Evolutionary conservation across 2,797 vertebrate species (phyloP), one percentile per base, ranked within the genome.

Genomic region (Enteromius anoplus): DNA sequence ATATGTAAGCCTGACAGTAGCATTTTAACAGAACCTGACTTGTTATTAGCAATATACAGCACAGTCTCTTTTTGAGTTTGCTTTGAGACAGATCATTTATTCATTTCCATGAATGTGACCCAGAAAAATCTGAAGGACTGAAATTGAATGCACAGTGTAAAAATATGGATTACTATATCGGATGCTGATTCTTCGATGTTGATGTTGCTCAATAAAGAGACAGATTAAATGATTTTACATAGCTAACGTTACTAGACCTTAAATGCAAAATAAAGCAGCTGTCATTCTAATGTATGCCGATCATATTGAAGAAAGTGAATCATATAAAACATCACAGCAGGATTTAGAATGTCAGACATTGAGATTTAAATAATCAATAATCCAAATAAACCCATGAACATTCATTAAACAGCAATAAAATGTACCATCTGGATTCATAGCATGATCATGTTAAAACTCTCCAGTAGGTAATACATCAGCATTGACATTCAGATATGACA

Each of bases 401-500:
- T 51, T 51, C 21, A 58, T 34, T 53, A 53, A 73, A 73, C 47
- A 73, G 51, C 34, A 17, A 40, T 58, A 40, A 58, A 58, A 58
- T 29, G 69, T 58, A 26, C 21, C 11, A 58, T 82, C 79, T 76
- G 53, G 64, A 87, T 83, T 83, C 78, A 66, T 80, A 80, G 70
- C 34, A 64, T 12, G 40, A 60, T 84, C 47, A 68, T 15, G 34
- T 79, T 45, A 14, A 62, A 55, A 70, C 58, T 45, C 45, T 60
- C 9, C 40, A 51, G 19, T 26, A 58, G 37, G n/a, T 29, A 55
- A 49, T 65, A 37, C 23, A 69, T 47, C 60, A 70, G 78, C 78
- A 78, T 40, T 64, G 81, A 85, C 78, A 81, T 82, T 77, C 70
- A 78, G 68, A 68, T 76, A 85, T 85, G 87, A 85, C 83, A 82